These are phyloP conservation scores for Phocides pigmalion DNA, from an alignment of 1,140 invertebrate species.

Conservation along the genomic window DNA sequence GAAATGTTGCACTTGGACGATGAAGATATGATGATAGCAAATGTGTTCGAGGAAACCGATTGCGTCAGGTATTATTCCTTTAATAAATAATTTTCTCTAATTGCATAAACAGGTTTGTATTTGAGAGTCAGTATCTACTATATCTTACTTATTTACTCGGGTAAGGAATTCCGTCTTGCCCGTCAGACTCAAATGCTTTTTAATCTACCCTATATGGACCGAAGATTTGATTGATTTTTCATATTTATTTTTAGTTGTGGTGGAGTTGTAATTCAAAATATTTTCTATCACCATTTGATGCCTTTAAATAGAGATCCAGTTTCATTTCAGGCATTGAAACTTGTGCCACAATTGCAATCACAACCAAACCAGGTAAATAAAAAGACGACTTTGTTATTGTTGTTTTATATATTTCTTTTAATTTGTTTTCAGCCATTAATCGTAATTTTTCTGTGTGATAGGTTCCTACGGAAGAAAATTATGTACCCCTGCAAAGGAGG, in stretches of 20 bases:
- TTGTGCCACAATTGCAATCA: not conserved
- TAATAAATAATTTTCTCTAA: no score
- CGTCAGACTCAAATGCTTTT: no score
- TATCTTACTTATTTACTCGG: no score
- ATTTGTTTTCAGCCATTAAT: not conserved
- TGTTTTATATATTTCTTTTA: not conserved
- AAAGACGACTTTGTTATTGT: no score
- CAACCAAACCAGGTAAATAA: not conserved
- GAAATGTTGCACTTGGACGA: not conserved
- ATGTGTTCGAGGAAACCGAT: not conserved
- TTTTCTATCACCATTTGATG: conserved; percentile 19
- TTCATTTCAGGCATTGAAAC: conserved; percentile 12
- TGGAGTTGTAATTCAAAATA: conserved; percentile 28
- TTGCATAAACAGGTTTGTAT: no score
- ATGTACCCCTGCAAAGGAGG: conserved; percentile 35
- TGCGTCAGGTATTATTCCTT: conserved; percentile 2
- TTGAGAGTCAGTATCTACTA: no score
- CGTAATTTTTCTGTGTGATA: no score
- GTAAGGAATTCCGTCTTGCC: no score
- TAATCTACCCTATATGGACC: no score
- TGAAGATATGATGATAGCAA: not conserved
- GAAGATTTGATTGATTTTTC: no score
- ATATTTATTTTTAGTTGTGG: conserved; percentile 18
- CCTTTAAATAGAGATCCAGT: conserved; percentile 7
- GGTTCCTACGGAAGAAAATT: no score